Percentiles rank a stretch among this genome's conserved stretches.
Evolutionary conservation across 2,888 invertebrate species (phyloP).

Genomic region (Mesorhabditis sp.): DNA sequence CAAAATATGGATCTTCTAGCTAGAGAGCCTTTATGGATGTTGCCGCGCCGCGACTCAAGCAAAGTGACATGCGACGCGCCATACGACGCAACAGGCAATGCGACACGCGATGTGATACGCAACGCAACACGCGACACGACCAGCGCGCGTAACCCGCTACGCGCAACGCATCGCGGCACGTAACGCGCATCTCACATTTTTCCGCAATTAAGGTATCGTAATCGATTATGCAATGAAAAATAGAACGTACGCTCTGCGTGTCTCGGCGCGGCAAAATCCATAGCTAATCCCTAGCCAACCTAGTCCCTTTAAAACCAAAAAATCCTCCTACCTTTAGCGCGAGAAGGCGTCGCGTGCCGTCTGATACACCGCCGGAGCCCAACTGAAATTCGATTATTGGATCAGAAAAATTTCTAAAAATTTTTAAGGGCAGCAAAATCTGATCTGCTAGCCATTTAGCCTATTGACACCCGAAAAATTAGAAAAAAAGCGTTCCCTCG

Average conservation of each 20-base stretch:
- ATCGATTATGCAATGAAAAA: too few species aligned
- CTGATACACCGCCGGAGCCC: conserved; percentile 64
- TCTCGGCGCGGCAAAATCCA: too few species aligned
- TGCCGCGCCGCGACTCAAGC: too few species aligned
- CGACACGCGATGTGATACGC: background rate
- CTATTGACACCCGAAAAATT: background rate
- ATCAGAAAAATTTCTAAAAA: background rate
- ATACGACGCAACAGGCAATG: background rate
- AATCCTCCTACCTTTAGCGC: conserved; percentile 60
- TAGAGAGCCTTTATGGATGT: too few species aligned
- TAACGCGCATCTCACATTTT: background rate
- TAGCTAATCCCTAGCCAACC: too few species aligned
- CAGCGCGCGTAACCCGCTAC: background rate
- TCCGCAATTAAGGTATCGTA: background rate
- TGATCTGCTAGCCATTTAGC: too few species aligned
- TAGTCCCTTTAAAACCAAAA: background rate
- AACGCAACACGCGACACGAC: background rate
- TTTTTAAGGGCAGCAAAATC: too few species aligned
- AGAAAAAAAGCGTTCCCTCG: background rate
- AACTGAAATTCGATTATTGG: conserved; percentile 39
- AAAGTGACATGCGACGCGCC: too few species aligned
- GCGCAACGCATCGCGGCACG: background rate
- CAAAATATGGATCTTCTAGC: too few species aligned
- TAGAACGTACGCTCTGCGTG: too few species aligned
- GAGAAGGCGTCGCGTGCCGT: conserved; percentile 72